A percentile compares a stretch with the other conserved stretches of the same genome.
Evolutionary conservation across 2,797 vertebrate species (phyloP).

Genomic region (Sebastes hubbsi): DNA sequence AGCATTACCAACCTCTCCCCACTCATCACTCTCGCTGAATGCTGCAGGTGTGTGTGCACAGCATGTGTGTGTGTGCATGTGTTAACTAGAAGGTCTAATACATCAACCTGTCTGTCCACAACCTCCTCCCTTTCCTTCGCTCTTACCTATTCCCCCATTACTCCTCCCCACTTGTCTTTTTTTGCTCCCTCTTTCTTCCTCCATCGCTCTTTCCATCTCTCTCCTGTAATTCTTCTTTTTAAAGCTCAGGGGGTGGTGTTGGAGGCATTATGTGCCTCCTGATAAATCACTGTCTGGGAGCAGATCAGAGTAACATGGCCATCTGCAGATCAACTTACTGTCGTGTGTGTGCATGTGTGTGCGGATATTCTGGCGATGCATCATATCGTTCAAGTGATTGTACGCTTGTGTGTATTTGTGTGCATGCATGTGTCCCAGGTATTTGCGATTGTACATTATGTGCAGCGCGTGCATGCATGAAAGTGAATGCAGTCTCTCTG

Average conservation of each 20-base stretch:
- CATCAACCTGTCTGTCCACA: constrained; percentile 92
- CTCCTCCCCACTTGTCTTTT: constrained; percentile 60
- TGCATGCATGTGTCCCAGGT: not conserved
- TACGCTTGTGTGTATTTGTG: constrained; percentile 27
- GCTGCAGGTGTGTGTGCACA: constrained; percentile 44
- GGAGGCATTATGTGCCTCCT: constrained; percentile 62
- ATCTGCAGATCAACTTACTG: constrained; percentile 62
- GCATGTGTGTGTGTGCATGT: constrained; percentile 77
- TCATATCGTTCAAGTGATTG: constrained; percentile 24
- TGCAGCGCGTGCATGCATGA: constrained; percentile 15
- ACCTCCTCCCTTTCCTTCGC: constrained; percentile 83
- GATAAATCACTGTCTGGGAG: constrained; percentile 71
- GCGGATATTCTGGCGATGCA: constrained; percentile 20
- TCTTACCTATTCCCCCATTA: constrained; percentile 77
- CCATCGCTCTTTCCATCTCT: constrained; percentile 35
- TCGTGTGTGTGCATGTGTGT: not conserved
- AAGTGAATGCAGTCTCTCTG: constrained; percentile 58
- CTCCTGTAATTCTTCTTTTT: constrained; percentile 72
- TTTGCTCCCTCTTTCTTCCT: constrained; percentile 16
- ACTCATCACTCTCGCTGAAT: constrained; percentile 68
- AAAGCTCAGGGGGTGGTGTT: constrained; percentile 69
- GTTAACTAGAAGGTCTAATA: constrained; percentile 97
- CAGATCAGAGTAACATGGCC: constrained; percentile 53
- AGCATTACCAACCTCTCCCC: constrained; percentile 88
- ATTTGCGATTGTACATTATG: not conserved